phyloP scores from a whole-genome alignment of 2,113 vertebrate species.

The Varanus komodoensis region DNA sequence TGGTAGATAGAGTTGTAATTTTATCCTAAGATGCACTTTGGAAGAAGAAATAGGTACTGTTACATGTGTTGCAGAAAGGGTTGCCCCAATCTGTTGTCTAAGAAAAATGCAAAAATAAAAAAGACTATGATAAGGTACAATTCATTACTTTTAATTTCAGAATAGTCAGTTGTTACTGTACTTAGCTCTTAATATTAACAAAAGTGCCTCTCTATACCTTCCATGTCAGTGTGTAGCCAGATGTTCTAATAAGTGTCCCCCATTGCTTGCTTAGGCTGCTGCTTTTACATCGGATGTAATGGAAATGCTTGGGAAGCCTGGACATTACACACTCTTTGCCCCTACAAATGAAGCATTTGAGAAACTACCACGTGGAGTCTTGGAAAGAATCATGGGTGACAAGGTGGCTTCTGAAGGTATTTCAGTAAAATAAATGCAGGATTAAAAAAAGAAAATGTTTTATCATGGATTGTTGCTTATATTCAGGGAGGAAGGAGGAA shows the following conservation, averaged over 20 bases:
- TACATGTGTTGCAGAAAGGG: background rate
- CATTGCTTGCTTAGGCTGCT: conserved; percentile 79
- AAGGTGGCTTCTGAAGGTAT: conserved; percentile 90
- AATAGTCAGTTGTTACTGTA: background rate
- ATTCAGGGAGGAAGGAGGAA: background rate
- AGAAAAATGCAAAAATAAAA: background rate
- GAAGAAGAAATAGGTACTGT: no score
- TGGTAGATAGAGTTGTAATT: no score
- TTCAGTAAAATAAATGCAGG: background rate
- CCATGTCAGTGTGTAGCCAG: background rate
- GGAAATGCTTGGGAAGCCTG: conserved; percentile 85
- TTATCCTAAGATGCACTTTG: background rate
- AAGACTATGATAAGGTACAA: background rate
- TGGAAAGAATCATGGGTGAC: conserved; percentile 90
- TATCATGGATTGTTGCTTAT: background rate
- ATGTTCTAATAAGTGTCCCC: background rate
- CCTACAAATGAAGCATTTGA: conserved; percentile 95
- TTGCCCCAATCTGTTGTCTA: background rate
- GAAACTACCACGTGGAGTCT: conserved; percentile 82
- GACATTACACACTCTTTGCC: conserved; percentile 94
- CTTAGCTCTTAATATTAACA: no score
- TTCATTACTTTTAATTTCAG: background rate
- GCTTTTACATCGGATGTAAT: conserved; percentile 82
- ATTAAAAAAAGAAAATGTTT: background rate
- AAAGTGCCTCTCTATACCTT: background rate